Evolutionary conservation across 2,888 invertebrate genomes (phyloP).

Genomic region (Napeogenes inachia): DNA sequence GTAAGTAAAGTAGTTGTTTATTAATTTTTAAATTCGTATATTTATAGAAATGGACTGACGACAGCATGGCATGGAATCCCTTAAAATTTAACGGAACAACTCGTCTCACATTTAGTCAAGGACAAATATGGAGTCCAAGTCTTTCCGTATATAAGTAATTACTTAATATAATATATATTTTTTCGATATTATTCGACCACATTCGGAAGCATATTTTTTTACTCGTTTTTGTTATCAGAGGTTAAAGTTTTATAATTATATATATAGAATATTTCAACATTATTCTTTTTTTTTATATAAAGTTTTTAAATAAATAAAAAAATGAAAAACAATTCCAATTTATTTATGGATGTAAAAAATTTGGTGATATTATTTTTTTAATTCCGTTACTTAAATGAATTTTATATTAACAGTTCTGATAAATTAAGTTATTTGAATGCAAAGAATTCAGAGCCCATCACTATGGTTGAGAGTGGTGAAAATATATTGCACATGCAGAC

Average conservation of each 20-base stretch:
- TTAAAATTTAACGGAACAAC: slow-evolving; percentile 73
- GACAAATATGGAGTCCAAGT: slow-evolving; percentile 80
- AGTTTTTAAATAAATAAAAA: no score
- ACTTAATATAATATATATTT: background rate
- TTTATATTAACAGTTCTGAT: slow-evolving; percentile 49
- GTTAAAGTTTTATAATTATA: no score
- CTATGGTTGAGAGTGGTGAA: slow-evolving; percentile 54
- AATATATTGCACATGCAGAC: slow-evolving; percentile 57
- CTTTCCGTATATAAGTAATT: slow-evolving; percentile 68
- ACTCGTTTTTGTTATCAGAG: no score
- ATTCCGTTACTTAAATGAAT: background rate
- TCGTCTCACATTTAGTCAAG: slow-evolving; percentile 63
- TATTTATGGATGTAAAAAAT: no score
- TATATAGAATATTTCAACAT: no score
- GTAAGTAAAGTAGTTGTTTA: background rate
- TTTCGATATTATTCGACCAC: no score
- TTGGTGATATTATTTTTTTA: no score
- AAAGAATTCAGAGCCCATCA: slow-evolving; percentile 49
- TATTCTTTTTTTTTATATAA: no score
- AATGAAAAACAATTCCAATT: no score
- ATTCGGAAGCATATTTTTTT: no score
- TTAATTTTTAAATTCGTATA: background rate
- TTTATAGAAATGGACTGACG: slow-evolving; percentile 79
- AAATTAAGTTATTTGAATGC: slow-evolving; percentile 45
- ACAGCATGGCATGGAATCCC: slow-evolving; percentile 79